A percentile compares a stretch with the other conserved stretches of the same genome.
Conservation (phyloP, 64 coral and sea anemone species). For the Pocillopora verrucosa region DNA sequence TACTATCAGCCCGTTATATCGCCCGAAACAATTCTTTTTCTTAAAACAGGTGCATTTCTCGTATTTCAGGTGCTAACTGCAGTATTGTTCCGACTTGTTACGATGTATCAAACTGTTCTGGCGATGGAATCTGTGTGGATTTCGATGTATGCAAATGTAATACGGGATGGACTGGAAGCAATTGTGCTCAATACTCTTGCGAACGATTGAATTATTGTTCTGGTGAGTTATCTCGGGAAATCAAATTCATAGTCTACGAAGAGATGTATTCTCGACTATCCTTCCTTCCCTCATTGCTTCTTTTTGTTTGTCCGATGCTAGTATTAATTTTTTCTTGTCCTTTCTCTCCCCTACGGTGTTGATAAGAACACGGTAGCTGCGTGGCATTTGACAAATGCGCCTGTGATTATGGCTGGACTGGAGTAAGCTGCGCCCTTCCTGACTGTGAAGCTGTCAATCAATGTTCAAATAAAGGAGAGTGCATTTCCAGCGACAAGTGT, state of each 20-base stretch:
- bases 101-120: slow-evolving; percentile 49
- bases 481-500: slow-evolving; percentile 40
- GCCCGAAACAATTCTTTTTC: background rate
- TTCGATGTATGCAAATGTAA: slow-evolving; percentile 62
- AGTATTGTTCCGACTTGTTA: slow-evolving; percentile 14
- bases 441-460: slow-evolving; percentile 55
- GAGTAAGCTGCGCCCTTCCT: slow-evolving; percentile 52
- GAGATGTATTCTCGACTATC: background rate
- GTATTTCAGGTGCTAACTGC: background rate
- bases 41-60: background rate
- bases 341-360: background rate
- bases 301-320: background rate
- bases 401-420: slow-evolving; percentile 58
- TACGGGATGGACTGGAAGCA: slow-evolving; percentile 62
- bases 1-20: too few relatives aligned
- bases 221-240: slow-evolving; percentile 6
- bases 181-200: slow-evolving; percentile 65
- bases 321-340: background rate
- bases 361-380: slow-evolving; percentile 46
- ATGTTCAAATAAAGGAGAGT: slow-evolving; percentile 54
- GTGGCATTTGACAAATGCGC: slow-evolving; percentile 40
- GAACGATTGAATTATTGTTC: slow-evolving; percentile 60
- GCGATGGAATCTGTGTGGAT: slow-evolving; percentile 48
- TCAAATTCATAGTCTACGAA: too few relatives aligned
- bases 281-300: background rate